phyloP scores from a whole-genome alignment of 1,140 invertebrate species.

The Zaprionus capensis region DNA sequence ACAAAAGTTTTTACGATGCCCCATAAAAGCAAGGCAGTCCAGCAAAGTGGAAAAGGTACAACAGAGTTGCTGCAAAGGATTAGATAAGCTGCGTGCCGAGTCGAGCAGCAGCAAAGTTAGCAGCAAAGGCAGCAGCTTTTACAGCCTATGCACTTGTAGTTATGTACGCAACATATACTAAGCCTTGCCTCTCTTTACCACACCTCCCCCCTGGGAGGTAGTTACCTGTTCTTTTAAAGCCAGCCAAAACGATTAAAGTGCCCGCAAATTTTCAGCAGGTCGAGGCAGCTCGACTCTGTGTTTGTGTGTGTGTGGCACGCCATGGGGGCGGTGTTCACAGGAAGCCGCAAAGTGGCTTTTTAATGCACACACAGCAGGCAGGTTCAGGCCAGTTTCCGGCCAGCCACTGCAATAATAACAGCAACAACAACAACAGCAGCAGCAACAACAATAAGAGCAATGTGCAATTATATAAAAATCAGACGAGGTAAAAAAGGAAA shows the following conservation, averaged over 20 bases:
- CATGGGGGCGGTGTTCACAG: conserved; percentile 73
- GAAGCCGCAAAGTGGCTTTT: conserved; percentile 81
- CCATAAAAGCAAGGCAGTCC: conserved; percentile 61
- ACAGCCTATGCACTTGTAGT: conserved; percentile 76
- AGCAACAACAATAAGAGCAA: conserved; percentile 23
- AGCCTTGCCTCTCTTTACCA: neutral
- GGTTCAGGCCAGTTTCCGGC: conserved; percentile 34
- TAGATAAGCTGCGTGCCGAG: conserved; percentile 61
- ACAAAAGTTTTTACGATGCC: conserved; percentile 76
- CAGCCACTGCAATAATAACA: conserved; percentile 25
- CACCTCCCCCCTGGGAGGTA: neutral
- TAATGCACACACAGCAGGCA: conserved; percentile 70
- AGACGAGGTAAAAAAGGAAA: conserved; percentile 42
- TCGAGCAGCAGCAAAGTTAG: neutral
- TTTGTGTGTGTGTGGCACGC: conserved; percentile 37
- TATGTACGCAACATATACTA: conserved; percentile 24
- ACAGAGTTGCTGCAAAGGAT: conserved; percentile 74
- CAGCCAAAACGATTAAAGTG: conserved; percentile 59
- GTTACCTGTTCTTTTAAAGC: conserved; percentile 35
- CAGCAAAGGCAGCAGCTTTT: conserved; percentile 43
- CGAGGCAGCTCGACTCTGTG: neutral
- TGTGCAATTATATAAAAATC: conserved; percentile 77
- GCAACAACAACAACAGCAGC: conserved; percentile 32
- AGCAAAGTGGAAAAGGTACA: conserved; percentile 52
- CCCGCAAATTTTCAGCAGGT: conserved; percentile 64